Conservation (phyloP, 2,113 vertebrate species). For the Pampusana beccarii region DNA sequence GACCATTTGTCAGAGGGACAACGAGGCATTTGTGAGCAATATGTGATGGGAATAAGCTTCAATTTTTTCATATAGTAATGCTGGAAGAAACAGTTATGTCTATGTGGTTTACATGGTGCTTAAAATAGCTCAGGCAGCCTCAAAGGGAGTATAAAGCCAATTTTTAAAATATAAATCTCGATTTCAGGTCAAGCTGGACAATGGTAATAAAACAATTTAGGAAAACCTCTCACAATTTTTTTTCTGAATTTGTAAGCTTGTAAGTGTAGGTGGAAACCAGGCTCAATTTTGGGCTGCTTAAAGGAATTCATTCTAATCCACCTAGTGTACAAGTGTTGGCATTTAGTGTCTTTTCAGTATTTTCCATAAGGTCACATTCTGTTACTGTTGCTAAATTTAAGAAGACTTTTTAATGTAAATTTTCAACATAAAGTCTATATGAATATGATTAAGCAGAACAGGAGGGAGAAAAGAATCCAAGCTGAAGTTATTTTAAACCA, state of each 20-base stretch:
- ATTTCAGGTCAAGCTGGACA: conserved; percentile 40
- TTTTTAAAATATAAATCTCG: conserved; percentile 48
- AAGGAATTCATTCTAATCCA: background rate
- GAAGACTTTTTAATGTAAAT: background rate
- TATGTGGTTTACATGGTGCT: conserved; percentile 29
- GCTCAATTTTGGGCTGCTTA: background rate
- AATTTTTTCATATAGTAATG: conserved; percentile 46
- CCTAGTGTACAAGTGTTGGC: fast-evolving
- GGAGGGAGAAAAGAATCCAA: background rate
- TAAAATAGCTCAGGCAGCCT: conserved; percentile 54
- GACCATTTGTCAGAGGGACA: conserved; percentile 71
- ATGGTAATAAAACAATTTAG: conserved; percentile 9
- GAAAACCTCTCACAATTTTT: background rate
- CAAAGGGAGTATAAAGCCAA: background rate
- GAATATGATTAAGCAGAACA: background rate
- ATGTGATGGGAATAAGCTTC: conserved; percentile 39
- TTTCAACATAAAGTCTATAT: background rate
- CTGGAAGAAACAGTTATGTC: conserved; percentile 21
- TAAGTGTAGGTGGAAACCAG: background rate
- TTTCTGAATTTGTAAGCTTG: background rate
- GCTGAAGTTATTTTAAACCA: background rate
- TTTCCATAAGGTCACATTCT: background rate
- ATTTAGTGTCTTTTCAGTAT: background rate
- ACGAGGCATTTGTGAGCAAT: conserved; percentile 61
- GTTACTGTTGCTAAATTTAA: background rate